Conservation (phyloP, 2,113 vertebrate genomes). For the Antigone vipio region DNA sequence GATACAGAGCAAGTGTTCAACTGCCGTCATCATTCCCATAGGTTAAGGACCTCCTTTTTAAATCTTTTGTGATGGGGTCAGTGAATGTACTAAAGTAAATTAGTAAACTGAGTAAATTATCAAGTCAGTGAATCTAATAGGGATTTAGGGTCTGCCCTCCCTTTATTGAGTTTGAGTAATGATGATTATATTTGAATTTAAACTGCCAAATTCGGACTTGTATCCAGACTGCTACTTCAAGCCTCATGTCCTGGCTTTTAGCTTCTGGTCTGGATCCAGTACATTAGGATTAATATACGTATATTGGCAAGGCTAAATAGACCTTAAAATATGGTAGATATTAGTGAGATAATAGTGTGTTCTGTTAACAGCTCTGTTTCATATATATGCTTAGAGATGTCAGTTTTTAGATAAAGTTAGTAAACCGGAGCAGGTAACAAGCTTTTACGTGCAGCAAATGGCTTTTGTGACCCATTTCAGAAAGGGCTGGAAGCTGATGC, state of each 20-base stretch:
- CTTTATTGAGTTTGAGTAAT: neutral
- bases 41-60: neutral
- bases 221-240: neutral
- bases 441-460: neutral
- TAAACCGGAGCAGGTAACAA: neutral
- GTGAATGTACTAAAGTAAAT: neutral
- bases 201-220: neutral
- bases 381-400: neutral
- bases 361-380: neutral
- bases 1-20: neutral
- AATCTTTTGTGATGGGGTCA: neutral
- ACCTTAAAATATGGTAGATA: constrained; percentile 7
- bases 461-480: neutral
- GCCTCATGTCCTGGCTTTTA: neutral
- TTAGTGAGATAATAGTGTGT: neutral
- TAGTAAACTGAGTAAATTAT: neutral
- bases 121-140: constrained; percentile 15
- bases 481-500: neutral
- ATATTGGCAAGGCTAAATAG: neutral
- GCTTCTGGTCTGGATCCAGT: neutral
- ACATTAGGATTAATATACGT: constrained; percentile 16
- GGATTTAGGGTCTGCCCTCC: neutral
- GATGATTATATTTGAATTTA: constrained; percentile 6
- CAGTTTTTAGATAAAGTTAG: neutral
- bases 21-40: neutral